phyloP scores from a whole-genome alignment of 2,797 vertebrate genomes.

The Takifugu rubripes region DNA sequence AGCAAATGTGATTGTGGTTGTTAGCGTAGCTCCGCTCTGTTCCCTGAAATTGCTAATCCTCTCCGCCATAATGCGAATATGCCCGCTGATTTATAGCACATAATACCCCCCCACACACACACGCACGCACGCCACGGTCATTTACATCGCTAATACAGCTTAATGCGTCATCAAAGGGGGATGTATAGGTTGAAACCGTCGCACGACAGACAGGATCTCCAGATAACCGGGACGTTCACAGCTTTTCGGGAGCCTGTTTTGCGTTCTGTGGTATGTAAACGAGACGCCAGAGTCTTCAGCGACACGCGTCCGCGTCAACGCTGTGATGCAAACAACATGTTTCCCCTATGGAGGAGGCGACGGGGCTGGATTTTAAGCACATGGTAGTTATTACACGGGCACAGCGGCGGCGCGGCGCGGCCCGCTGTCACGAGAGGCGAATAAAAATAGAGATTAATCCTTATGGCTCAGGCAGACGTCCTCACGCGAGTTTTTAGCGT shows the following conservation, averaged over 20 bases:
- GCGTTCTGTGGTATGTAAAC: constrained; percentile 35
- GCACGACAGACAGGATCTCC: background rate
- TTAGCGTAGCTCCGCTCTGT: constrained; percentile 25
- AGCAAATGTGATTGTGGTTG: constrained; percentile 30
- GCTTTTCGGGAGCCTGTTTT: constrained; percentile 32
- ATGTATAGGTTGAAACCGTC: too few species aligned
- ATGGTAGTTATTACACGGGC: constrained; percentile 4
- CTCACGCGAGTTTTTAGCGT: too few species aligned
- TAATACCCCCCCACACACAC: constrained; percentile 10
- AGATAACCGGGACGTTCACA: constrained; percentile 40
- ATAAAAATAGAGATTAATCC: too few species aligned
- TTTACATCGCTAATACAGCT: constrained; percentile 49
- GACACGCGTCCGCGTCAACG: constrained; percentile 19
- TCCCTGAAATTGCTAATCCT: constrained; percentile 24
- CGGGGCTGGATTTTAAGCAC: constrained; percentile 7
- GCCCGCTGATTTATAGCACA: constrained; percentile 33
- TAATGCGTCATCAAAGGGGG: constrained; percentile 13
- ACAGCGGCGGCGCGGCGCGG: background rate
- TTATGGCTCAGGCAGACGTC: too few species aligned
- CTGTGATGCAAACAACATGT: constrained; percentile 14
- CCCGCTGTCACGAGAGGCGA: too few species aligned
- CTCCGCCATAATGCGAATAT: constrained; percentile 21
- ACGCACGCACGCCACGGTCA: background rate
- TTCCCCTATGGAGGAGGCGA: background rate
- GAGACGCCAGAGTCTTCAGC: constrained; percentile 25